Conservation (phyloP, 1,140 invertebrate genomes). For the Stegodyphus mimosarum region DNA sequence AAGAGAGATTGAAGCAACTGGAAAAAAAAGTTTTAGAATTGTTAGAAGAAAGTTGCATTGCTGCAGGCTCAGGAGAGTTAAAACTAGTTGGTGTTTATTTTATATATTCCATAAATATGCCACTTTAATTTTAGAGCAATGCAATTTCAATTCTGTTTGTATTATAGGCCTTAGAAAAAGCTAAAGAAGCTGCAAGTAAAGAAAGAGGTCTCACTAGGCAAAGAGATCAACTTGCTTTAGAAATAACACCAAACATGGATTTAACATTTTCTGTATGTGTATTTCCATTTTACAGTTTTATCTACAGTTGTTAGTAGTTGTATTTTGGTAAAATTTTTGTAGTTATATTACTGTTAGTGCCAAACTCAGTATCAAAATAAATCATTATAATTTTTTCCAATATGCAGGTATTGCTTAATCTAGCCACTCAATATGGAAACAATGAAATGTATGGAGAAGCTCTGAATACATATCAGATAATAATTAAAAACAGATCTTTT, state of each 20-base stretch:
- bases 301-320: conserved; percentile 6
- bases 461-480: conserved; percentile 92
- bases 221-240: conserved; percentile 88
- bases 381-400: neutral
- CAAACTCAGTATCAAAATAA: conserved; percentile 1
- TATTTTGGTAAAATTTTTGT: neutral
- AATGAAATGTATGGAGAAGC: conserved; percentile 97
- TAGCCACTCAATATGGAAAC: conserved; percentile 90
- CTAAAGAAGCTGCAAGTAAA: conserved; percentile 94
- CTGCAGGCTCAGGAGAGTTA: conserved; percentile 74
- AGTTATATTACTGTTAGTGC: neutral
- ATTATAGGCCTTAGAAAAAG: conserved; percentile 82
- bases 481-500: conserved; percentile 87
- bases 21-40: conserved; percentile 85
- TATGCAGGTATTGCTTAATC: conserved; percentile 87
- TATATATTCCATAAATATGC: neutral
- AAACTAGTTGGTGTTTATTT: conserved; percentile 68
- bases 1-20: conserved; percentile 84
- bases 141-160: neutral
- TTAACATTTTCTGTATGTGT: conserved; percentile 87
- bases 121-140: neutral
- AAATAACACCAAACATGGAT: conserved; percentile 90
- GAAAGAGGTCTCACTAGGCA: conserved; percentile 89
- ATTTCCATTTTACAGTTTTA: neutral
- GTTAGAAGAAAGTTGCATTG: conserved; percentile 85